These are phyloP conservation scores for Anguilla pacifica DNA, from an alignment of 2,797 vertebrate species.

Conservation along the genomic window DNA sequence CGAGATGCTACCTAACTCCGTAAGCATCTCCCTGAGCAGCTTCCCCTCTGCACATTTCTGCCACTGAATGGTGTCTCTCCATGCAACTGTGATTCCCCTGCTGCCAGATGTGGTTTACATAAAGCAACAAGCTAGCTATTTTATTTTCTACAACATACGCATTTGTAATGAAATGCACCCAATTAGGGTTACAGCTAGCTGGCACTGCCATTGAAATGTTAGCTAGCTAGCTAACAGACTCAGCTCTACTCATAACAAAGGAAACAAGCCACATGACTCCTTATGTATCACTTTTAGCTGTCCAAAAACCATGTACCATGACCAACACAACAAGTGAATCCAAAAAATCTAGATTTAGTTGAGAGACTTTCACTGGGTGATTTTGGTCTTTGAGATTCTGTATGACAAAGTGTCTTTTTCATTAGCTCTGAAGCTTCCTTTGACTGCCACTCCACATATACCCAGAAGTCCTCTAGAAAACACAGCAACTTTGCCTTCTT, in stretches of 20 bases:
- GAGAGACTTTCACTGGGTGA: not conserved
- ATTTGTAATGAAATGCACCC: no score
- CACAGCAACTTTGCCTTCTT: not conserved
- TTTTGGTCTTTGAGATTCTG: not conserved
- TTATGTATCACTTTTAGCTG: no score
- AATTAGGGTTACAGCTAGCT: no score
- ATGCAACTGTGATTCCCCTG: not conserved
- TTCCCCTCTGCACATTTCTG: not conserved
- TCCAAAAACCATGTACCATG: not conserved
- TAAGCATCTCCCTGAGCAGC: not conserved
- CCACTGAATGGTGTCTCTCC: not conserved
- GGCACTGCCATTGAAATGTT: not conserved
- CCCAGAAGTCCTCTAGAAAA: not conserved
- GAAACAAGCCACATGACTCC: not conserved
- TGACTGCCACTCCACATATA: not conserved
- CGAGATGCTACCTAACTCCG: no score
- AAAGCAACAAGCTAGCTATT: no score
- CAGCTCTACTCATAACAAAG: not conserved
- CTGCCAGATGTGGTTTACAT: not conserved
- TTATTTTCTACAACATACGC: no score
- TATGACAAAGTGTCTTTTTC: not conserved
- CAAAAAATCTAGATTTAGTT: not conserved
- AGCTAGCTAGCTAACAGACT: not conserved
- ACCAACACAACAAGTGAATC: not conserved
- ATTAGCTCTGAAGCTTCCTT: not conserved